Conservation (phyloP, 2,113 vertebrate genomes). For the Calyptommatus sinebrachiatus region DNA sequence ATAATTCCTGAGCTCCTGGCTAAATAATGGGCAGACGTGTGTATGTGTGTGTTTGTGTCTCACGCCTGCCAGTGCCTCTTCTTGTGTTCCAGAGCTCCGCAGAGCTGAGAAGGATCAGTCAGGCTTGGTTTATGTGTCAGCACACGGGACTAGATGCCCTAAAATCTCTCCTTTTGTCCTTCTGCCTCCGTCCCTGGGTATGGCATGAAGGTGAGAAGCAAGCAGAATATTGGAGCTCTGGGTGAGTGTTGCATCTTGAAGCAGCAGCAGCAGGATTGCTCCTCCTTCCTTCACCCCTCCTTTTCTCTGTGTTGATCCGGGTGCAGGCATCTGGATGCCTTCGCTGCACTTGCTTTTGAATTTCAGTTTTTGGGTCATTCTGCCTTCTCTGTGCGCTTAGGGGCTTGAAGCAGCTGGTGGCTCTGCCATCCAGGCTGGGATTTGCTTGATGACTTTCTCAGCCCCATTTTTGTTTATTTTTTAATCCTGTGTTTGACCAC, state of each 20-base stretch:
- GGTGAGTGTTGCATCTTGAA: neutral
- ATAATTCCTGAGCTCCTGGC: neutral
- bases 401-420: constrained; percentile 55
- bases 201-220: neutral
- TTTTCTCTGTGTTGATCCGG: constrained; percentile 33
- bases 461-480: neutral
- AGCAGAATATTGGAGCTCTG: neutral
- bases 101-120: neutral
- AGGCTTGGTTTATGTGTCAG: neutral
- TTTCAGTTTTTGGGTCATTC: constrained; percentile 62
- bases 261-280: constrained; percentile 16
- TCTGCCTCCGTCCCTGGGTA: neutral
- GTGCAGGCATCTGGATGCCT: constrained; percentile 59
- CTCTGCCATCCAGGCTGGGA: constrained; percentile 47
- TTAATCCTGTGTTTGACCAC: constrained; percentile 12
- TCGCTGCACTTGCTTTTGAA: constrained; percentile 61
- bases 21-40: neutral
- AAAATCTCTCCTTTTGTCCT: neutral
- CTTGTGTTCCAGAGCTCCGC: neutral
- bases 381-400: constrained; percentile 54
- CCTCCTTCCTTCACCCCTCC: neutral
- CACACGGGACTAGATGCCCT: neutral
- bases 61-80: neutral
- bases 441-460: constrained; percentile 34
- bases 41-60: neutral